A percentile compares a stretch with the other conserved stretches of the same genome.
phyloP scores from a whole-genome alignment of 1,140 invertebrate genomes.

The Neocloeon triangulifer region DNA sequence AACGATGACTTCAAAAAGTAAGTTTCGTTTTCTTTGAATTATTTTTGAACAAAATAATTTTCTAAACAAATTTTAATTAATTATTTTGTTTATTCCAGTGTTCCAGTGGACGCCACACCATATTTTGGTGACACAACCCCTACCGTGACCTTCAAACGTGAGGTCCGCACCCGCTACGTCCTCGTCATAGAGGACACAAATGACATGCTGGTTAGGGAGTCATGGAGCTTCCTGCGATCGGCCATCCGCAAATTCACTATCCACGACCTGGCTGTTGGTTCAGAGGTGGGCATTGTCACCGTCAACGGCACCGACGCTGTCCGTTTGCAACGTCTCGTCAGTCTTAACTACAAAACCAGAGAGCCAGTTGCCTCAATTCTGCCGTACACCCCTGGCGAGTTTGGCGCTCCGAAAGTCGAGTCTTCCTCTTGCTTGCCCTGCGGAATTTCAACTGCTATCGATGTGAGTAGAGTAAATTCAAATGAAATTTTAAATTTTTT shows the following conservation, averaged over 20 bases:
- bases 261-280: constrained; percentile 22
- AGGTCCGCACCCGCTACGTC: constrained; percentile 23
- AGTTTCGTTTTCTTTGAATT: constrained; percentile 1
- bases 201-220: constrained; percentile 26
- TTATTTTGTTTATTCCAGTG: constrained; percentile 2
- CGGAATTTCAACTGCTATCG: constrained; percentile 22
- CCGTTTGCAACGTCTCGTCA: constrained; percentile 12
- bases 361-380: constrained; percentile 22
- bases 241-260: constrained; percentile 29
- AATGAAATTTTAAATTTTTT: no score
- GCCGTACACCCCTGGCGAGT: constrained; percentile 22
- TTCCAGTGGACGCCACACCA: not conserved
- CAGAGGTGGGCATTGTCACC: constrained; percentile 18
- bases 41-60: constrained; percentile 1
- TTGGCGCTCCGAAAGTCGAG: not conserved
- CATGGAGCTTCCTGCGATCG: constrained; percentile 29
- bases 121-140: constrained; percentile 13
- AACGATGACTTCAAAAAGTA: constrained; percentile 30
- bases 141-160: constrained; percentile 20
- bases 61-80: not conserved
- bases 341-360: constrained; percentile 14
- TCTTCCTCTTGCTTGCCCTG: constrained; percentile 22
- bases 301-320: constrained; percentile 17
- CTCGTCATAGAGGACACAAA: constrained; percentile 27
- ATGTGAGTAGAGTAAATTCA: no score